Conservation (phyloP, 2,888 invertebrate genomes). For the Macaria notata region DNA sequence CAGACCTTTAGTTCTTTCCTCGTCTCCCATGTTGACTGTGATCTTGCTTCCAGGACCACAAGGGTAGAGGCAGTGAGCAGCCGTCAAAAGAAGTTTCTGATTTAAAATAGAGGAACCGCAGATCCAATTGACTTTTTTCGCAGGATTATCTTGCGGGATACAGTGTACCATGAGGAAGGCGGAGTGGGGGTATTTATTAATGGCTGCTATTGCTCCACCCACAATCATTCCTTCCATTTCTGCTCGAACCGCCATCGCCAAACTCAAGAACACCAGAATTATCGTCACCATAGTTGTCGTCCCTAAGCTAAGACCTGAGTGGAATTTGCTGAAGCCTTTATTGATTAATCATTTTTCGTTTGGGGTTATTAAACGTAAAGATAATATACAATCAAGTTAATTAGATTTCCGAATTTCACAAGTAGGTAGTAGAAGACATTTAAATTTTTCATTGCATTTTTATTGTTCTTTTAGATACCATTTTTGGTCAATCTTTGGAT, state of each 20-base stretch:
- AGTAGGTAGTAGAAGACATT: too few species aligned
- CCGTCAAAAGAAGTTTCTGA: conserved; percentile 18
- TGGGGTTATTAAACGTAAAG: too few species aligned
- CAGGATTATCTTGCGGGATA: not conserved
- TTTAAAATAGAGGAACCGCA: conserved; percentile 36
- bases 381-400: too few species aligned
- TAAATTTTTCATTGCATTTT: too few species aligned
- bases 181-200: conserved; percentile 27
- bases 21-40: not conserved
- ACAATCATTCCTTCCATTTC: conserved; percentile 29
- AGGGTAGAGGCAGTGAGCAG: conserved; percentile 3
- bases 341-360: too few species aligned
- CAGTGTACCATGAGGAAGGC: conserved; percentile 27
- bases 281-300: conserved; percentile 3
- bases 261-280: conserved; percentile 6
- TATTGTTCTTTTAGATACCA: too few species aligned
- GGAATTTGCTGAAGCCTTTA: too few species aligned
- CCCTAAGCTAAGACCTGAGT: not conserved
- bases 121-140: conserved; percentile 26
- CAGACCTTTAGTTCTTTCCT: not conserved
- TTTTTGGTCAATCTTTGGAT: too few species aligned
- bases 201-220: conserved; percentile 23
- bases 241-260: conserved; percentile 10
- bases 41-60: not conserved
- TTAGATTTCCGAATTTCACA: too few species aligned